Conservation (phyloP, 2,888 invertebrate species). For the Anaspis maculata region DNA sequence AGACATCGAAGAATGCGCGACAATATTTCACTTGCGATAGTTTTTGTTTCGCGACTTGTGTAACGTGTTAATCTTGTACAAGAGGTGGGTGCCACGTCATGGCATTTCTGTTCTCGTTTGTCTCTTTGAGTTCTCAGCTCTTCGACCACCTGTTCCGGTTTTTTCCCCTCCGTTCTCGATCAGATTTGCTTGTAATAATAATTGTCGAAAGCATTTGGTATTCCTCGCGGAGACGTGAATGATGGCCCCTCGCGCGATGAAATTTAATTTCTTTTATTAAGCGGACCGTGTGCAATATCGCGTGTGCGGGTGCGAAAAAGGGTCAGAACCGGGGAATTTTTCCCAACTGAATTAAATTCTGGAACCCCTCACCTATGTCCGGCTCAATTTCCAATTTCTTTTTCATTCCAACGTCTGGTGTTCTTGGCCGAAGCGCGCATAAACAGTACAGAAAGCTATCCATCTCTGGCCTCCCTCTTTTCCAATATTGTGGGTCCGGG, state of each 20-base stretch:
- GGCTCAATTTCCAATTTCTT: slow-evolving; percentile 34
- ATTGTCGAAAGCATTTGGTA: too few relatives aligned
- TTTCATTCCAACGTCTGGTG: slow-evolving; percentile 25
- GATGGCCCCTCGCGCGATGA: too few relatives aligned
- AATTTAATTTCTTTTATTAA: slow-evolving; percentile 21
- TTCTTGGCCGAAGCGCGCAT: slow-evolving; percentile 29
- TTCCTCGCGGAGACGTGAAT: too few relatives aligned
- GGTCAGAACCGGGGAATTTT: slow-evolving; percentile 27
- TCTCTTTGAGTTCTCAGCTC: slow-evolving; percentile 7
- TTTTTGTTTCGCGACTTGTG: slow-evolving; percentile 19
- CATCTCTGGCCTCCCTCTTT: slow-evolving; percentile 33
- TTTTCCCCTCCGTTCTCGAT: slow-evolving; percentile 12
- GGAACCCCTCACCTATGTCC: slow-evolving; percentile 27
- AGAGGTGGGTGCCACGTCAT: slow-evolving; percentile 5
- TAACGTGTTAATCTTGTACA: slow-evolving; percentile 21
- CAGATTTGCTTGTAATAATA: too few relatives aligned
- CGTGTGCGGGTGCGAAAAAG: slow-evolving; percentile 17
- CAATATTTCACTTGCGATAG: slow-evolving; percentile 26
- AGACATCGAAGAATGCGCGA: slow-evolving; percentile 25
- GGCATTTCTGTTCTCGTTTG: slow-evolving; percentile 9
- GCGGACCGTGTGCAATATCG: slow-evolving; percentile 17
- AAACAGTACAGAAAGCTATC: slow-evolving; percentile 38
- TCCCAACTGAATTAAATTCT: slow-evolving; percentile 33
- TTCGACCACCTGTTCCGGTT: slow-evolving; percentile 20
- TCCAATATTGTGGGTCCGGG: slow-evolving; percentile 29